A percentile compares a stretch with the other conserved stretches of the same genome.
These are phyloP conservation scores for Nemoura dubitans DNA, from an alignment of 2,888 invertebrate species.

Conservation along the genomic window DNA sequence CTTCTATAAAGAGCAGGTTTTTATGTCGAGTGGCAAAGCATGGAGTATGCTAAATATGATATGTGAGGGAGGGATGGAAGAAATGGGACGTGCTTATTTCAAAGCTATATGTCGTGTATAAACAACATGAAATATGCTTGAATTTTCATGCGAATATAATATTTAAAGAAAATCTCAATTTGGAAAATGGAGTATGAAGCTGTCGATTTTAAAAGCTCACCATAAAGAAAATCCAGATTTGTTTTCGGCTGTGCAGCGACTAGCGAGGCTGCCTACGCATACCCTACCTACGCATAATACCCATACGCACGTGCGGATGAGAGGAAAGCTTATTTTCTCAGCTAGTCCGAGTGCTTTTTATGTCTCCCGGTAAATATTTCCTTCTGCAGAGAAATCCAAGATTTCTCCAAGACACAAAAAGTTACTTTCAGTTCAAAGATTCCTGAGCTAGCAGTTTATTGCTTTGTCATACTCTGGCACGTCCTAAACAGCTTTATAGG, in stretches of 20 bases:
- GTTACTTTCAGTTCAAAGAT: slow-evolving; percentile 33
- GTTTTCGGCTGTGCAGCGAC: neutral
- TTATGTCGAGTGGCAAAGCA: neutral
- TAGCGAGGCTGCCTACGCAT: neutral
- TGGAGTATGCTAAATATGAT: neutral
- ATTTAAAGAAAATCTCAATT: neutral
- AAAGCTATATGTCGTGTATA: neutral
- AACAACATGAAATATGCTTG: neutral
- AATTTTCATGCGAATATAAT: slow-evolving; percentile 12
- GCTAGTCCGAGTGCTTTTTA: slow-evolving; percentile 7
- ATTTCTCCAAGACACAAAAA: slow-evolving; percentile 7
- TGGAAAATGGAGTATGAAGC: neutral
- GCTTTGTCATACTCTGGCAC: slow-evolving; percentile 24
- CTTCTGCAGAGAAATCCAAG: slow-evolving; percentile 9
- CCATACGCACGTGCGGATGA: neutral
- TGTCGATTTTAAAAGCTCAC: neutral
- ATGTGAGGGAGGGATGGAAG: neutral
- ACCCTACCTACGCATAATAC: no score
- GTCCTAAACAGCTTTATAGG: slow-evolving; percentile 16
- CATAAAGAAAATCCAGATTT: neutral
- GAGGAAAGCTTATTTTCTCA: neutral
- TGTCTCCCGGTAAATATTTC: neutral
- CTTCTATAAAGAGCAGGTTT: neutral
- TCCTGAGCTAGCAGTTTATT: slow-evolving; percentile 32
- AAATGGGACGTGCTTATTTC: neutral